phyloP scores from a whole-genome alignment of 2,888 invertebrate genomes.

The Hedychridium roseum region DNA sequence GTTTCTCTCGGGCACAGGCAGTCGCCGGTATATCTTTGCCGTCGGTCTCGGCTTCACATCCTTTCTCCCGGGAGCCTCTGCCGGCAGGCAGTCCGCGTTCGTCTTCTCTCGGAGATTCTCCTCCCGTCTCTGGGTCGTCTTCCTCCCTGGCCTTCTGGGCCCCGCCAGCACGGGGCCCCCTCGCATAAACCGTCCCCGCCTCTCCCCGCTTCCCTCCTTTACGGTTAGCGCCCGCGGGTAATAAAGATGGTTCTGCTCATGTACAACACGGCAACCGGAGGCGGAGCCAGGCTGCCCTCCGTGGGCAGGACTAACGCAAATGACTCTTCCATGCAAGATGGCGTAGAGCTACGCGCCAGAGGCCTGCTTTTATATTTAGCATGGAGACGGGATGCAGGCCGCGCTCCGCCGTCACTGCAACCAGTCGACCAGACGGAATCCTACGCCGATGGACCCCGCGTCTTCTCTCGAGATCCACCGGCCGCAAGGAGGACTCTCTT shows the following conservation, averaged over 20 bases:
- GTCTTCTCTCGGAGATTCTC: too few species aligned
- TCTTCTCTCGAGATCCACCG: too few species aligned
- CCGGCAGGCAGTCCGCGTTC: too few species aligned
- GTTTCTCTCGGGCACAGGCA: too few species aligned
- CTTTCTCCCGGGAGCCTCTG: too few species aligned
- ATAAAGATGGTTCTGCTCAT: conserved; percentile 66
- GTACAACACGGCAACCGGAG: conserved; percentile 62
- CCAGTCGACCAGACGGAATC: too few species aligned
- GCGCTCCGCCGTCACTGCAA: conserved; percentile 32
- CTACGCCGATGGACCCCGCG: too few species aligned
- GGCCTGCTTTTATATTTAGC: conserved; percentile 60
- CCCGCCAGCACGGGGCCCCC: conserved; percentile 20
- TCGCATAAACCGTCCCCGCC: conserved; percentile 16
- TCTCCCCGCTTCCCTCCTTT: conserved; percentile 53
- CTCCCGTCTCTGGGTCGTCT: conserved; percentile 8
- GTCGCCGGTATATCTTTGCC: too few species aligned
- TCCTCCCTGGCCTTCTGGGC: conserved; percentile 2
- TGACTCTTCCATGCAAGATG: conserved; percentile 68
- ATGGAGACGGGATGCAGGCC: conserved; percentile 45
- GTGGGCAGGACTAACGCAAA: conserved; percentile 67
- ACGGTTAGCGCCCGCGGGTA: conserved; percentile 61
- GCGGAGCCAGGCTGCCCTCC: conserved; percentile 65
- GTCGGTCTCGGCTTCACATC: too few species aligned
- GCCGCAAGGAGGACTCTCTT: too few species aligned
- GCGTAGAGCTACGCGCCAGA: conserved; percentile 58